phyloP scores from a whole-genome alignment of 1,140 invertebrate species.

The Trichogramma pretiosum region DNA sequence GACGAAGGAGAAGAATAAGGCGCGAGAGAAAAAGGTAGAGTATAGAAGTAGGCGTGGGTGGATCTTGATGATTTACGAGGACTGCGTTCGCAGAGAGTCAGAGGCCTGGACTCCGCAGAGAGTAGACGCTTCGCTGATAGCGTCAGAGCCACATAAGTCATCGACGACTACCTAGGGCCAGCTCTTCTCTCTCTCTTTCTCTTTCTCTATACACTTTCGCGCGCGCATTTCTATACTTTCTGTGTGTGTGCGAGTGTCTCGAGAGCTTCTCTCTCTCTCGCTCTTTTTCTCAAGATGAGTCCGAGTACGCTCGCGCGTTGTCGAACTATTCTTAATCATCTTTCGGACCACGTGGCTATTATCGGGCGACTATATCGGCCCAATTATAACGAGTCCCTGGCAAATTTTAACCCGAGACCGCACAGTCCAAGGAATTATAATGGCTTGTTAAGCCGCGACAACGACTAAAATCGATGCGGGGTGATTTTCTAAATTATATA shows the following conservation, averaged over 20 bases:
- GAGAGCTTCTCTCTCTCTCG: too few species aligned
- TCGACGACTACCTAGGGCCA: constrained; percentile 41
- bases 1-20: constrained; percentile 17
- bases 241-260: too few species aligned
- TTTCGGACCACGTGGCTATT: too few species aligned
- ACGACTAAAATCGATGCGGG: too few species aligned
- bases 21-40: too few species aligned
- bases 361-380: too few species aligned
- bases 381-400: constrained; percentile 40
- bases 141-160: constrained; percentile 48
- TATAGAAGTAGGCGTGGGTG: constrained; percentile 38
- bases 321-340: too few species aligned
- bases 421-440: constrained; percentile 40
- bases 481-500: too few species aligned
- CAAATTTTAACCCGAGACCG: too few species aligned
- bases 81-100: constrained; percentile 27
- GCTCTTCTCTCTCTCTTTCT: constrained; percentile 17
- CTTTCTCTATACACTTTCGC: constrained; percentile 18
- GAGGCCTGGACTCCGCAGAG: constrained; percentile 38
- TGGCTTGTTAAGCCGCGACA: constrained; percentile 26
- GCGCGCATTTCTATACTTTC: too few species aligned
- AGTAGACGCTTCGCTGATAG: constrained; percentile 45
- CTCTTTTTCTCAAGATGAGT: too few species aligned
- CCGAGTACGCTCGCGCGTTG: too few species aligned
- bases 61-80: constrained; percentile 45